Conservation (phyloP, 2,797 vertebrate genomes). For the Mus caroli region DNA sequence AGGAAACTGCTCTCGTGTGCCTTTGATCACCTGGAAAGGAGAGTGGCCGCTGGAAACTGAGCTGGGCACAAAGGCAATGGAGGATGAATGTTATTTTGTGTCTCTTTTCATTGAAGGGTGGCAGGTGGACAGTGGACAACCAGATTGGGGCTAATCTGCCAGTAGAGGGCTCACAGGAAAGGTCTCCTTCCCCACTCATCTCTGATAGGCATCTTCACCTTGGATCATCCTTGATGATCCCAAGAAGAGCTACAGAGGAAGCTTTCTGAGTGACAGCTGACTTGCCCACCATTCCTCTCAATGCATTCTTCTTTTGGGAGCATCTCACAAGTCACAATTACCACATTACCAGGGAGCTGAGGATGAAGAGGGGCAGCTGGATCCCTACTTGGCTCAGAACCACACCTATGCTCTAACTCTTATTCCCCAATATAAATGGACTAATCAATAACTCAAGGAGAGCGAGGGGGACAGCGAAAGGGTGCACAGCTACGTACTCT, state of each 20-base stretch:
- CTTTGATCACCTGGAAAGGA: slow-evolving; percentile 63
- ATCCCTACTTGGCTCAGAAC: neutral
- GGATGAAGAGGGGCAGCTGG: neutral
- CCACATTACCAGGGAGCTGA: neutral
- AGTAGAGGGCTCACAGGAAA: neutral
- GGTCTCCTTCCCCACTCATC: neutral
- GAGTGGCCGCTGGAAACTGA: neutral
- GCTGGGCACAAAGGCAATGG: slow-evolving; percentile 25
- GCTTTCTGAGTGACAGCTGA: neutral
- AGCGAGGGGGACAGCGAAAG: neutral
- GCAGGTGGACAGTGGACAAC: neutral
- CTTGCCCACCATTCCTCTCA: neutral
- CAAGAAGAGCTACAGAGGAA: neutral
- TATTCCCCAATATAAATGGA: neutral
- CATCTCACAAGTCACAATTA: neutral
- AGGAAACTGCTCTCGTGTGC: slow-evolving; percentile 31
- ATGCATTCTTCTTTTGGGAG: neutral
- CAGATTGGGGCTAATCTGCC: neutral
- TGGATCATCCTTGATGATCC: neutral
- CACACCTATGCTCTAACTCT: neutral
- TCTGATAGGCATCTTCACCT: neutral
- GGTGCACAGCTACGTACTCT: accelerated
- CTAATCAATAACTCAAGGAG: neutral
- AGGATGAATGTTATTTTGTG: neutral
- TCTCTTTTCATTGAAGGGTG: neutral